These are phyloP conservation scores for Thamnophis elegans DNA, from an alignment of 2,797 vertebrate species.

Conservation along the genomic window DNA sequence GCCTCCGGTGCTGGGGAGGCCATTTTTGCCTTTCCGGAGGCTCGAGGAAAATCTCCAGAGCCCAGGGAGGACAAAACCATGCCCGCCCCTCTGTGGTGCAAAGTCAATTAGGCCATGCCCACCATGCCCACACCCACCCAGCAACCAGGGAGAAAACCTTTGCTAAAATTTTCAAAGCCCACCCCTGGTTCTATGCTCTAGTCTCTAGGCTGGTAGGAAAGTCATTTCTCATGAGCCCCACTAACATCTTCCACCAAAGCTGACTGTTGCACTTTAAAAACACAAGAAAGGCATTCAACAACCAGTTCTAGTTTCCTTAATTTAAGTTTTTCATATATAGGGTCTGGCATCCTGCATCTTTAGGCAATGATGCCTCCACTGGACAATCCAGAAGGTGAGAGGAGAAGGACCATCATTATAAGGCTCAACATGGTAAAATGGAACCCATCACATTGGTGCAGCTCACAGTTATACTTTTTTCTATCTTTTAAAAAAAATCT, in stretches of 20 bases:
- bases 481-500: neutral
- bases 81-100: no score
- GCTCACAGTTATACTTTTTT: neutral
- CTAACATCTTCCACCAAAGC: neutral
- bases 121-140: no score
- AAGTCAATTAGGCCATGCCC: no score
- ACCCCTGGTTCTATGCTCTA: neutral
- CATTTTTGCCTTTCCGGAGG: no score
- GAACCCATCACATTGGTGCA: neutral
- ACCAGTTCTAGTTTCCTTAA: neutral
- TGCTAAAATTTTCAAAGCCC: no score
- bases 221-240: neutral
- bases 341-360: neutral
- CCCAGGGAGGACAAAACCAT: no score
- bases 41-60: no score
- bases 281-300: neutral
- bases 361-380: neutral
- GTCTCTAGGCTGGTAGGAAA: neutral
- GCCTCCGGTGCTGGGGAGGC: no score
- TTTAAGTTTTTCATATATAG: neutral
- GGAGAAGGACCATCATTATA: neutral
- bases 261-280: neutral
- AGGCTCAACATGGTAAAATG: neutral
- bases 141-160: no score
- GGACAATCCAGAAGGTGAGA: neutral